Evolutionary conservation across 2,888 invertebrate genomes (phyloP).

Genomic region (Drosophila pseudotalamancana): DNA sequence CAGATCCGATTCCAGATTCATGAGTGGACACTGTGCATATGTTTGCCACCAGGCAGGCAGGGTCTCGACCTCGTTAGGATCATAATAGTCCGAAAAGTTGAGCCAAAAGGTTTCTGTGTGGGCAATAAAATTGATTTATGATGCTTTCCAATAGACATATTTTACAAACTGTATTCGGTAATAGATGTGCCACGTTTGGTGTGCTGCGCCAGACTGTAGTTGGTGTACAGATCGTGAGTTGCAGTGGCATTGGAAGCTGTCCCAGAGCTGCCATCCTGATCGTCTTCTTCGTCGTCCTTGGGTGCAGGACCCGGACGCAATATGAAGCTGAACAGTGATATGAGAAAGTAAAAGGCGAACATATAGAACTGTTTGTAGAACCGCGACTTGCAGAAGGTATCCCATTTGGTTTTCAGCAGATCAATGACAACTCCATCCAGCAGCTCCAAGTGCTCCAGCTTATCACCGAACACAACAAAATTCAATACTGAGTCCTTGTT

Average conservation of each 20-base stretch:
- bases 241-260: slow-evolving; percentile 28
- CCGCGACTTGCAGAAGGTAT: slow-evolving; percentile 96
- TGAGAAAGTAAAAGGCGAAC: slow-evolving; percentile 95
- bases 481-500: slow-evolving; percentile 97
- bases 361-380: slow-evolving; percentile 96
- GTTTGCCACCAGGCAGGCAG: slow-evolving; percentile 82
- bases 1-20: slow-evolving; percentile 82
- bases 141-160: not conserved
- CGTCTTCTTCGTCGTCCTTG: slow-evolving; percentile 74
- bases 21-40: slow-evolving; percentile 83
- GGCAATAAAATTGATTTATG: not conserved
- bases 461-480: slow-evolving; percentile 98
- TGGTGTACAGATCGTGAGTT: slow-evolving; percentile 46
- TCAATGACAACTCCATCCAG: slow-evolving; percentile 97
- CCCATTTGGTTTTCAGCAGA: slow-evolving; percentile 98
- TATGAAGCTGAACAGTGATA: slow-evolving; percentile 95
- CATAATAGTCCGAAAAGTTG: slow-evolving; percentile 82
- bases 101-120: slow-evolving; percentile 82
- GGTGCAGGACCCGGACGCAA: slow-evolving; percentile 92
- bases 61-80: slow-evolving; percentile 70
- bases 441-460: slow-evolving; percentile 96
- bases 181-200: slow-evolving; percentile 55
- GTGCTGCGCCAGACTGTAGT: slow-evolving; percentile 32
- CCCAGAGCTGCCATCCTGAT: slow-evolving; percentile 39
- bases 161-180: slow-evolving; percentile 67